A percentile compares a stretch with the other conserved stretches of the same genome.
Evolutionary conservation across 2,113 vertebrate genomes (phyloP).

Genomic region (Tachycineta bicolor): DNA sequence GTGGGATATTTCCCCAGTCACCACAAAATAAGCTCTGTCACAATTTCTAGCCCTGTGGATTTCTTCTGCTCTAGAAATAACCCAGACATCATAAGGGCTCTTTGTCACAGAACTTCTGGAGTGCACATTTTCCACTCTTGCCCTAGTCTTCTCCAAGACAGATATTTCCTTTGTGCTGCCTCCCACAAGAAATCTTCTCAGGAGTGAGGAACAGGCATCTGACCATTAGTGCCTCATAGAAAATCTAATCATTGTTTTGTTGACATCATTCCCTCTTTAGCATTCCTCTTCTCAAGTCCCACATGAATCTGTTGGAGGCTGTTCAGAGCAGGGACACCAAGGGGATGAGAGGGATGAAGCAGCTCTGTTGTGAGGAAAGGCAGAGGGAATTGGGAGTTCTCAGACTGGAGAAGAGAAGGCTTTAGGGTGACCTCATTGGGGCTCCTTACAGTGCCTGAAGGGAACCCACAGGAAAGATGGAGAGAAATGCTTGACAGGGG

Average conservation of each 20-base stretch:
- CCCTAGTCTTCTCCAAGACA: not conserved
- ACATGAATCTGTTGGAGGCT: accelerated
- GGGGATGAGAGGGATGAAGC: not conserved
- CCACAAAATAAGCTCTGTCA: not conserved
- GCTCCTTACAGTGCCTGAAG: not conserved
- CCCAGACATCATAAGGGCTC: not conserved
- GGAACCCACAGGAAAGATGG: not conserved
- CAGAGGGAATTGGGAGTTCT: not conserved
- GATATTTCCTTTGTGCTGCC: not conserved
- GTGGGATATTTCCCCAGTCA: not conserved
- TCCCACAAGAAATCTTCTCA: not conserved
- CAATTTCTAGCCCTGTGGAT: not conserved
- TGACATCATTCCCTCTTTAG: not conserved
- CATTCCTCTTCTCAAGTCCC: not conserved
- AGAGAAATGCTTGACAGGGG: not conserved
- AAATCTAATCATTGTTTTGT: not conserved
- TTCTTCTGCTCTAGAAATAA: conserved; percentile 8
- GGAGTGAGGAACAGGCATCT: not conserved
- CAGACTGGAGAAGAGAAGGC: not conserved
- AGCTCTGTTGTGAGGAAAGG: not conserved
- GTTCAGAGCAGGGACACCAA: not conserved
- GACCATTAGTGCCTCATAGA: not conserved
- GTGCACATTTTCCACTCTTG: not conserved
- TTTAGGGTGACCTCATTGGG: not conserved
- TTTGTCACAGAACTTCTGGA: conserved; percentile 2